Base-by-base conservation (phyloP, 2,797 vertebrate genomes). In the Clarias laeviceps region DNA sequence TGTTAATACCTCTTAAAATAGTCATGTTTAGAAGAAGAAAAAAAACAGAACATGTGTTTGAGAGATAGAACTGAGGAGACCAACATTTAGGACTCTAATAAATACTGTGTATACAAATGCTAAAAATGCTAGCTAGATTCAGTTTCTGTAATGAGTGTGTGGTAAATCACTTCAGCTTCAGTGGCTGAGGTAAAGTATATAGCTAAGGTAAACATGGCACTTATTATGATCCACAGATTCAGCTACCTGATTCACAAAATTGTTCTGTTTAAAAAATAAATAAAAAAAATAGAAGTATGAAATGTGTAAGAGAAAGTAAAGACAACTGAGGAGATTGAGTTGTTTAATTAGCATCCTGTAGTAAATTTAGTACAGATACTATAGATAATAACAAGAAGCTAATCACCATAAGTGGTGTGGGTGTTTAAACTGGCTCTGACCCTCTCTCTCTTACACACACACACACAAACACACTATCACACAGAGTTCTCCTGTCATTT, bases 351-450 rank as follows among this genome's bases (percentile, higher is more conserved):
- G 40, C 37, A 29, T 65, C 27, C 37, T 50, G 37, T 40, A 45
- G 61, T 50, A 65, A 65, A 80, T 32, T 6, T n/a, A 50, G 17
- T 37, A 66, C 62, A 66, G 40, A 80, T 66, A 27, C 61, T 80
- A 4, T 27, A 20, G 24, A 20, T 27, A 45, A 80, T 54, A 54
- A 80, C 12, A 40, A 80, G n/a, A 80, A 80, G 77, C 77, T 80
- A 64, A 20, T 64, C 24, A 80, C 8, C 6, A 45, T 8, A 80
- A 80, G 34, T 80, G 37, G 37, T 9, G 22, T 18, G 62, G 2
- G 32, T 2, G 15, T 65, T 80, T 65, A 29, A 62, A 29, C 40
- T n/a, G 24, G 27, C n/a, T n/a, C n/a, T n/a, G n/a, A n/a, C n/a
- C n/a, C 77, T 45, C 34, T 64, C 37, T 37, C 37, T 37, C 37